phyloP scores from a whole-genome alignment of 2,797 vertebrate genomes.

The Streptopelia turtur region DNA sequence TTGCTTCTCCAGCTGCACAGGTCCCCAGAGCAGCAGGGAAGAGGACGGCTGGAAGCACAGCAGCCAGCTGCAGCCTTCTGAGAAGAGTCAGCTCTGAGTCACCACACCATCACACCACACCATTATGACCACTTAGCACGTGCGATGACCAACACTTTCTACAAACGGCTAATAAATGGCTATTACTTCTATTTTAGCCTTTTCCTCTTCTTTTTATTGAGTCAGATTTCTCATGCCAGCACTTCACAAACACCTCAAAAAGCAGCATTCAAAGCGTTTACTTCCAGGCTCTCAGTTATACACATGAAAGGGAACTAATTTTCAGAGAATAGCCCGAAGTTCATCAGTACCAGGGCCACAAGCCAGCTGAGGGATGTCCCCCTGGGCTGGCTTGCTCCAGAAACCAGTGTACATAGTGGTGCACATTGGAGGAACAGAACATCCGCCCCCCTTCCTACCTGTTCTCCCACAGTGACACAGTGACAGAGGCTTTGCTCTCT shows the following conservation, averaged over 20 bases:
- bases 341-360: accelerated
- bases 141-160: background rate
- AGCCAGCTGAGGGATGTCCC: background rate
- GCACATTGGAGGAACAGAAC: background rate
- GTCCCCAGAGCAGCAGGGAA: background rate
- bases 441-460: background rate
- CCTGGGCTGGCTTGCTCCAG: background rate
- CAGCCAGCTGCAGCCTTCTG: background rate
- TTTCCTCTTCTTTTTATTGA: background rate
- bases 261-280: background rate
- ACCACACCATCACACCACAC: background rate
- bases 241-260: background rate
- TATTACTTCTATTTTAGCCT: constrained; percentile 5
- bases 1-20: background rate
- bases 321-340: background rate
- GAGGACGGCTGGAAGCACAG: background rate
- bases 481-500: background rate
- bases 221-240: background rate
- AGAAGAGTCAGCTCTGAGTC: constrained; percentile 18
- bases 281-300: background rate
- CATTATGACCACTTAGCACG: background rate
- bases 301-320: background rate
- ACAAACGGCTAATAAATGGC: background rate
- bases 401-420: background rate
- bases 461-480: background rate